Base-by-base conservation (phyloP, 2,888 invertebrate genomes). In the Archaeoteleia sp. region DNA sequence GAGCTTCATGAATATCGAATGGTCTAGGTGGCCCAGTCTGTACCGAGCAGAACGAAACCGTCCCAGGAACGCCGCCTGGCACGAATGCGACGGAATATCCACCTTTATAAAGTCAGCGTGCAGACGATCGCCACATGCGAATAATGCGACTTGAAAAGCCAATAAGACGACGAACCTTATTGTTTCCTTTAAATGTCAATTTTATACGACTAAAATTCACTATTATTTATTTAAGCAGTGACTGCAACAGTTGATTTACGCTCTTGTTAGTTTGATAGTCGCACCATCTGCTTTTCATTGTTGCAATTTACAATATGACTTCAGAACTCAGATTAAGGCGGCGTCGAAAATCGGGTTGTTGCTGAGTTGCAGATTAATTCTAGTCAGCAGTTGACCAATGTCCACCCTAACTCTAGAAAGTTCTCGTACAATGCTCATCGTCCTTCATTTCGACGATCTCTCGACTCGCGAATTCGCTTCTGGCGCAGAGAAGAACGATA, bases 21-120 rank as follows among this genome's bases (percentile, higher is more conserved):
- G 75, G 76, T 71, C 74, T 71, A 73, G 71, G 74, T 75, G 74
- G 74, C 75, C 74, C 73, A 68, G 73, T 46, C 63, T 65, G 61
- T 66, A 68, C 65, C 54, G 49, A 57, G 65, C 54, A 54, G 63
- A 66, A 67, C 65, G 45, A 69, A 77, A 75, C 74, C 75, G 80
- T 80, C 78, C 76, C 74, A 78, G 76, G 79, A 79, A 81, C 75
- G 76, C 77, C 74, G 79, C 78, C 80, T 82, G 79, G 81, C 75
- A 80, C 81, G 74, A 76, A 73, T 73, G 74, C 75, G 74, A 61
- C 74, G 43, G 48, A 74, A 69, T 77, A 58, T 77, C 75, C 67
- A 72, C 70, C 72, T 73, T 71, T 65, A 60, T 70, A 69, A 70
- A 78, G 76, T 74, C 73, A 71, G 73, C 72, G 67, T 71, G 70